These are phyloP conservation scores for Calidris pugnax DNA, from an alignment of 2,113 vertebrate species.

Conservation along the genomic window DNA sequence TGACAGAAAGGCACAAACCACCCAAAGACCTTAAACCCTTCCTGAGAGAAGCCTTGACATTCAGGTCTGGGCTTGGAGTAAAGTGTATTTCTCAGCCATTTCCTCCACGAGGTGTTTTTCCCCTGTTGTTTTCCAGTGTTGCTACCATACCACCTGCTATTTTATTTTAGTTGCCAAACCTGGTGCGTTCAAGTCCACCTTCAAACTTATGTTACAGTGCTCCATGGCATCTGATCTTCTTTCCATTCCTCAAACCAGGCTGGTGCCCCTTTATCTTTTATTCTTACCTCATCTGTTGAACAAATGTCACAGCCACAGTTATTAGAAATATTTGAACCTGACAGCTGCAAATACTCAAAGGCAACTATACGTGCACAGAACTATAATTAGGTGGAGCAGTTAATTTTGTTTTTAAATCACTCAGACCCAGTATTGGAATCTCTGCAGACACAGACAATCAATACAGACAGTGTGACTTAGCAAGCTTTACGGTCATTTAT, in stretches of 20 bases:
- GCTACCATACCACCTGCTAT: slow-evolving; percentile 3
- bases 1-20: neutral
- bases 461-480: slow-evolving; percentile 51
- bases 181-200: neutral
- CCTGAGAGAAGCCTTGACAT: neutral
- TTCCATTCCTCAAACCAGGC: slow-evolving; percentile 19
- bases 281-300: slow-evolving; percentile 57
- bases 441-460: slow-evolving; percentile 13
- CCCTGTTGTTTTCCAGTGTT: neutral
- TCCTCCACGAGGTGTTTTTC: neutral
- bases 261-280: slow-evolving; percentile 32
- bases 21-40: neutral
- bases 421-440: slow-evolving; percentile 24
- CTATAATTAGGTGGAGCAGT: slow-evolving; percentile 54
- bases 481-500: slow-evolving; percentile 45
- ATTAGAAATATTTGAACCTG: slow-evolving; percentile 58
- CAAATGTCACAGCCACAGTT: slow-evolving; percentile 65
- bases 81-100: accelerated
- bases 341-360: slow-evolving; percentile 66
- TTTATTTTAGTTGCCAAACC: neutral
- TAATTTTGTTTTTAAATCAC: slow-evolving; percentile 47
- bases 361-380: slow-evolving; percentile 3
- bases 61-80: neutral
- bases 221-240: neutral
- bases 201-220: neutral